Conservation (phyloP, 2,113 vertebrate genomes). For the Tychaedon coryphoeus region DNA sequence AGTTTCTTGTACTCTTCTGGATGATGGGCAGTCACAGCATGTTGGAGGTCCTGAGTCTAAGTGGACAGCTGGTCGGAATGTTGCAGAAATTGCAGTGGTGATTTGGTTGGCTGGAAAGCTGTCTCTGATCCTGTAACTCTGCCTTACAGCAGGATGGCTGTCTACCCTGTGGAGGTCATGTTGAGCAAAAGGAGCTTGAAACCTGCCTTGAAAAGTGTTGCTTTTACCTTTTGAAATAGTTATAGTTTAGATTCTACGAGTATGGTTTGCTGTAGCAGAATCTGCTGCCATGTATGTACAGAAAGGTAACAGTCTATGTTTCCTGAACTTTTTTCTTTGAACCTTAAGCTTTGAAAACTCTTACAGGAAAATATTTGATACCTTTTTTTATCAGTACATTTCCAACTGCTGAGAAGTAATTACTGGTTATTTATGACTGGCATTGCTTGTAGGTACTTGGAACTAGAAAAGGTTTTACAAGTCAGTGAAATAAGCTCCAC, state of each 20-base stretch:
- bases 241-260: neutral
- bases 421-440: neutral
- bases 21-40: neutral
- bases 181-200: constrained; percentile 24
- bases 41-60: neutral
- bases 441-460: neutral
- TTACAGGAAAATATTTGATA: neutral
- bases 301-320: neutral
- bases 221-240: neutral
- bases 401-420: neutral
- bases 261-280: neutral
- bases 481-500: neutral
- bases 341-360: neutral
- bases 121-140: neutral
- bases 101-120: neutral
- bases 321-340: neutral
- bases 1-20: neutral
- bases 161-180: neutral
- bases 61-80: neutral
- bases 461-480: neutral
- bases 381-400: neutral
- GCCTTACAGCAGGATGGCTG: neutral
- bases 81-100: neutral
- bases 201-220: neutral
- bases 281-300: neutral